These are phyloP conservation scores for Iphiclides podalirius DNA, from an alignment of 2,888 invertebrate genomes.

Conservation along the genomic window DNA sequence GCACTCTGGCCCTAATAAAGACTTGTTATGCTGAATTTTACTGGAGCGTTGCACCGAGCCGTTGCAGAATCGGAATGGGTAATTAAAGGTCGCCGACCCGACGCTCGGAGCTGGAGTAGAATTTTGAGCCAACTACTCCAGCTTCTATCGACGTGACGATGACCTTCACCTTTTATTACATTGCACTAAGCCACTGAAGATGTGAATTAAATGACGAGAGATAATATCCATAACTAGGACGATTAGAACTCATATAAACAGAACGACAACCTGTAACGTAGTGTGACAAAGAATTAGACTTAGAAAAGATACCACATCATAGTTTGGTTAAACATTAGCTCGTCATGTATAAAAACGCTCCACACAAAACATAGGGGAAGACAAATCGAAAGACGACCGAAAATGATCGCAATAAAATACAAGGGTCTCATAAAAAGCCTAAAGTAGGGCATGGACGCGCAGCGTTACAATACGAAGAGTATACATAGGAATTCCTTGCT, in stretches of 20 bases:
- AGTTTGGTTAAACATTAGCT: no score
- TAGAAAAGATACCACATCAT: no score
- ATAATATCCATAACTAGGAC: no score
- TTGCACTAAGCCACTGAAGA: no score
- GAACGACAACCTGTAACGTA: no score
- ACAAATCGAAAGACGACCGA: not conserved
- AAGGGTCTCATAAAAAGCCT: not conserved
- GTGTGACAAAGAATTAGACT: no score
- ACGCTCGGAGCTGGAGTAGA: conserved; percentile 54
- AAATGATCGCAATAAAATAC: not conserved
- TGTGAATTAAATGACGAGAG: no score
- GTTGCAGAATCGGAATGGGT: conserved; percentile 56
- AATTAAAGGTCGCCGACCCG: conserved; percentile 73
- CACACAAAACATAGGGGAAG: no score
- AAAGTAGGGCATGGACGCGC: not conserved
- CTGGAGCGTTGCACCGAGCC: conserved; percentile 74
- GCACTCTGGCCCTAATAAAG: conserved; percentile 66
- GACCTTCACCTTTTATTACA: no score
- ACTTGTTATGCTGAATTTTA: conserved; percentile 75
- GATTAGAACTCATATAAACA: no score
- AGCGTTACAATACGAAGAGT: conserved; percentile 28
- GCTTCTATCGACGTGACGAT: no score
- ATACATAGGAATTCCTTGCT: conserved; percentile 68
- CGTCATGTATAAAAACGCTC: no score
- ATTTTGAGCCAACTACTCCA: not conserved